Percentiles rank a stretch among this genome's conserved stretches.
phyloP scores from a whole-genome alignment of 2,888 invertebrate genomes.

The Helobdella robusta region DNA sequence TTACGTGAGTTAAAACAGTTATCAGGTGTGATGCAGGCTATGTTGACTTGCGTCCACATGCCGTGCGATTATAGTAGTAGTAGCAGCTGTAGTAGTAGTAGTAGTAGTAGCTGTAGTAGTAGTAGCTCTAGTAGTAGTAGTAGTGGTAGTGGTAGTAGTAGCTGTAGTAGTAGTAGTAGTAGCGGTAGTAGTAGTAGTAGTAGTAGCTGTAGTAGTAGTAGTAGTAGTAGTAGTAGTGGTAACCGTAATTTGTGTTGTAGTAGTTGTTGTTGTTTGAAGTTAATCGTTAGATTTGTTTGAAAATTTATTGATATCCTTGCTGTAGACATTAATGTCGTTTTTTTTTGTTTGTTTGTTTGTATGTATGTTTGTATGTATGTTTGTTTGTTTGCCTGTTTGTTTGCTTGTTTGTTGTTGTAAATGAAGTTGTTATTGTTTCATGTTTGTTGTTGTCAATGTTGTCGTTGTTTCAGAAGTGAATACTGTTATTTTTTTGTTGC shows the following conservation, averaged over 20 bases:
- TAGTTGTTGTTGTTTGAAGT: neutral
- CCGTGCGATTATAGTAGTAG: constrained; percentile 5
- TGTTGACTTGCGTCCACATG: no score
- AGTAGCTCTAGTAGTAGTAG: no score
- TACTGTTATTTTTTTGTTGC: no score
- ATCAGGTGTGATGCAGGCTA: no score
- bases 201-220: neutral
- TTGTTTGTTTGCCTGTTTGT: neutral
- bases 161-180: neutral
- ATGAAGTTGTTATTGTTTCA: no score
- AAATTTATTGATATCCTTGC: no score
- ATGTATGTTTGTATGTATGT: constrained; percentile 1
- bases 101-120: neutral
- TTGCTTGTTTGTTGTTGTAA: no score
- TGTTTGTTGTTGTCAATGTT: no score
- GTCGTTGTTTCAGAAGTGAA: no score
- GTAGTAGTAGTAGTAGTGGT: neutral
- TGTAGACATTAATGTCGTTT: no score
- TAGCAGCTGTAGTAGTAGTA: neutral
- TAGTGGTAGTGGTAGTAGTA: neutral
- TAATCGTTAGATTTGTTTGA: no score
- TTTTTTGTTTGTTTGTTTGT: neutral
- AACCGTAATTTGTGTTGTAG: neutral
- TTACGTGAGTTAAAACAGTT: no score
- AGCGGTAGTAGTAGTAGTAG: neutral